These are phyloP conservation scores for Onychomys leucogaster DNA, from an alignment of 2,797 vertebrate genomes.

Conservation along the genomic window DNA sequence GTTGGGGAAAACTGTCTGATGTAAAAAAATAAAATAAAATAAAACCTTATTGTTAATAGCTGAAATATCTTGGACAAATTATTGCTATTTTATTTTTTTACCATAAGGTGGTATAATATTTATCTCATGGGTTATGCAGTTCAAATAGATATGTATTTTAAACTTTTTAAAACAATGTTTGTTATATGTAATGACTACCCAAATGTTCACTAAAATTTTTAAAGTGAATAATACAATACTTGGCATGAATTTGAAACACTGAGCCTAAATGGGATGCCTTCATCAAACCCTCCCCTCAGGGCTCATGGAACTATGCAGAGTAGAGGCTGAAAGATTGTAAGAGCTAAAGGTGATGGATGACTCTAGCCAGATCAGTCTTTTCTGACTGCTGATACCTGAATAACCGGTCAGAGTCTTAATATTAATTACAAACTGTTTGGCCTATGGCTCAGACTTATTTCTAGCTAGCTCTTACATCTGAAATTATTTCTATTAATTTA, in stretches of 20 bases:
- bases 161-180: background rate
- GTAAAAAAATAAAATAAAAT: background rate
- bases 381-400: no score
- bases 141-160: background rate
- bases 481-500: no score
- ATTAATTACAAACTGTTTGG: no score
- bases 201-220: background rate
- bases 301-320: background rate
- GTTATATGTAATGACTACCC: background rate
- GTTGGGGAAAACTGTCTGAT: background rate
- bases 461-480: no score
- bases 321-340: background rate
- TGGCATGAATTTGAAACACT: background rate
- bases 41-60: background rate
- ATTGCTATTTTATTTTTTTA: conserved; percentile 8
- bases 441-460: no score
- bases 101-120: background rate
- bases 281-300: background rate
- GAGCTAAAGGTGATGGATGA: background rate
- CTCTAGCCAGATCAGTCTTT: no score
- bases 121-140: background rate
- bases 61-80: background rate
- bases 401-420: no score
- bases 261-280: background rate
- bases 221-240: background rate